These are phyloP conservation scores for Callithrix jacchus DNA, from an alignment of 2,113 vertebrate species.

Conservation along the genomic window DNA sequence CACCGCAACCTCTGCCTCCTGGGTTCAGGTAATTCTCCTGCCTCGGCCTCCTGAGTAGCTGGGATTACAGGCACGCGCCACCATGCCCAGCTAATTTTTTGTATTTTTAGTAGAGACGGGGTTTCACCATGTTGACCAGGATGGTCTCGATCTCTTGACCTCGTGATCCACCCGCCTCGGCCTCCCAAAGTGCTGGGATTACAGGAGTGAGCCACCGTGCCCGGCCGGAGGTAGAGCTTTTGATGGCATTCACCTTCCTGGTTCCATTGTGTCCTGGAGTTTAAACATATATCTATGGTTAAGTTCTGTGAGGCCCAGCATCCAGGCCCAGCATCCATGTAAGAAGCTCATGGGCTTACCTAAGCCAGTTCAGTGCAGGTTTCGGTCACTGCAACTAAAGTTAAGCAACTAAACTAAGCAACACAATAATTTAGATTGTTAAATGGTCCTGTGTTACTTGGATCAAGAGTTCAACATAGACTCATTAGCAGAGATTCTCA, in stretches of 20 bases:
- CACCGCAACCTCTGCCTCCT: too few species aligned
- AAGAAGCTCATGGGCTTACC: background rate
- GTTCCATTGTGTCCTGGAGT: background rate
- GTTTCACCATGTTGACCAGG: too few species aligned
- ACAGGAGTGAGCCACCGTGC: too few species aligned
- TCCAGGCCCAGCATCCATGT: background rate
- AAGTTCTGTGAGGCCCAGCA: background rate
- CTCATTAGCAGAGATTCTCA: background rate
- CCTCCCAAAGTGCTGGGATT: too few species aligned
- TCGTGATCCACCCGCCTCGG: too few species aligned
- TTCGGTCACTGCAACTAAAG: background rate
- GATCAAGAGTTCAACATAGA: background rate
- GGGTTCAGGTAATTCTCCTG: too few species aligned
- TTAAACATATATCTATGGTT: background rate
- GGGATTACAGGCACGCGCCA: too few species aligned
- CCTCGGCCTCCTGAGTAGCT: too few species aligned
- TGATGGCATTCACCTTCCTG: background rate
- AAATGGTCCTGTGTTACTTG: background rate
- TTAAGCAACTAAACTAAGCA: background rate
- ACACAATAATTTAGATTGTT: background rate
- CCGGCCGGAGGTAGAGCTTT: background rate
- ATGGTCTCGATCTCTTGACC: too few species aligned
- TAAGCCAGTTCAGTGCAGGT: background rate
- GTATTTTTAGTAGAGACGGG: too few species aligned
- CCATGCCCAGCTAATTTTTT: too few species aligned